Evolutionary conservation across 2,888 invertebrate genomes (phyloP), one percentile per base, ranked within the genome.

Genomic region (Aelia acuminata): DNA sequence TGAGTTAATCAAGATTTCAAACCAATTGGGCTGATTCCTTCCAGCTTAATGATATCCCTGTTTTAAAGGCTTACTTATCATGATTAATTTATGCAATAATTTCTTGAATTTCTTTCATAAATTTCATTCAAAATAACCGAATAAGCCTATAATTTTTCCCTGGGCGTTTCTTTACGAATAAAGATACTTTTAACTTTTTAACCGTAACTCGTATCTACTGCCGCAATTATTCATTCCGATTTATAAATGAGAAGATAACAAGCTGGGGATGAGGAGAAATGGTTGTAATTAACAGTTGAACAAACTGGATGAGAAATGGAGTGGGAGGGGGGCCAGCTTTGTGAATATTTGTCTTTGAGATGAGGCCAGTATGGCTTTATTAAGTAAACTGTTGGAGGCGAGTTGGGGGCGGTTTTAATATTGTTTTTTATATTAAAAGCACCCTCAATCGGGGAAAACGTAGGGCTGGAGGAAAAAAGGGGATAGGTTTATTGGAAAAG

Each of bases 351-450:
- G 80, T 80, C 80, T 80, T 80, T 80, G 43, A 80, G 80, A 80
- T 80, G 80, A 80, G 43, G 80, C 80, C 43, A 43, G 43, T 43
- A 43, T 80, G 43, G 80, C 80, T 80, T 80, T 80, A 80, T 80
- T 80, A 80, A 80, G 80, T 80, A 80, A 80, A 80, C 80, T 80
- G 80, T 80, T 47, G 43, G 80, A 80, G 80, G 80, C 80, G n/a
- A 80, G 43, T 43, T 80, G 80, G 80, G 80, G 80, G 39, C 43
- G 43, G 80, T 80, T 80, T 80, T 80, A 80, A 80, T 80, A 80
- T 80, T 80, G 80, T 80, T 80, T 80, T 80, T 80, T 80, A 47
- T 80, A 80, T 80, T 80, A 80, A 80, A 80, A 80, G 80, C n/a
- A 43, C 80, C 43, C 43, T 43, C 80, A 43, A 43, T n/a, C 43